Base-by-base conservation (phyloP, 1,140 invertebrate genomes). In the Olivierus martensii region DNA sequence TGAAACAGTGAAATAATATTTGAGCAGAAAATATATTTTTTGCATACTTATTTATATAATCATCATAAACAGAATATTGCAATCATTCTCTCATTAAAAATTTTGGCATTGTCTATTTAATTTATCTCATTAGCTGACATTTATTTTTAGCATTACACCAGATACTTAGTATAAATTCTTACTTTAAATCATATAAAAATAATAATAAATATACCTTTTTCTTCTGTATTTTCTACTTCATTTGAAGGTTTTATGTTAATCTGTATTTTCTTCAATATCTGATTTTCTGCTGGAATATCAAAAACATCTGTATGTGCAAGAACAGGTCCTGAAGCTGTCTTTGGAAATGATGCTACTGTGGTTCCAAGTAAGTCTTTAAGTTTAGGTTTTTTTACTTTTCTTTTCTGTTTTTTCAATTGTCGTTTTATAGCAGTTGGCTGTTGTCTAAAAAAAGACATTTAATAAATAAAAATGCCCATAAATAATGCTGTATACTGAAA, bases 371-470 rank as follows among this genome's bases (percentile, higher is more conserved):
- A 41, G 5, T 41, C 14, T 2, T 74, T 65, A 62, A 81, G 77
- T 59, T 79, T 81, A 2, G 77, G 75, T 59, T 77, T 76, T 72
- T 84, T 79, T 44, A 77, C 60, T 58, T 66, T 68, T 58, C 74
- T 77, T 42, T 70, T 77, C 34, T 28, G 28, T 59, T 50, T 34
- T 77, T 72, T n/a, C 67, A 65, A 44, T 73, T 63, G 67, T 71
- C 74, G 61, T 78, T 72, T 66, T 79, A 82, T 34, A 68, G 48
- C 76, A 71, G 51, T 74, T 70, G 51, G 73, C 71, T 55, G 71
- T 62, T 49, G 61, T 53, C 36, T 60, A 53, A 59, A 65, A 62
- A 42, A 14, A 35, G 19, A 64, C 60, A 41, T 41, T 15, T 9
- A 41, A 41, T 28, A n/a, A n/a, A n/a, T n/a, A n/a, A n/a, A n/a